A percentile compares a stretch with the other conserved stretches of the same genome.
These are phyloP conservation scores for Columba guinea DNA, from an alignment of 2,797 vertebrate species.

Conservation along the genomic window DNA sequence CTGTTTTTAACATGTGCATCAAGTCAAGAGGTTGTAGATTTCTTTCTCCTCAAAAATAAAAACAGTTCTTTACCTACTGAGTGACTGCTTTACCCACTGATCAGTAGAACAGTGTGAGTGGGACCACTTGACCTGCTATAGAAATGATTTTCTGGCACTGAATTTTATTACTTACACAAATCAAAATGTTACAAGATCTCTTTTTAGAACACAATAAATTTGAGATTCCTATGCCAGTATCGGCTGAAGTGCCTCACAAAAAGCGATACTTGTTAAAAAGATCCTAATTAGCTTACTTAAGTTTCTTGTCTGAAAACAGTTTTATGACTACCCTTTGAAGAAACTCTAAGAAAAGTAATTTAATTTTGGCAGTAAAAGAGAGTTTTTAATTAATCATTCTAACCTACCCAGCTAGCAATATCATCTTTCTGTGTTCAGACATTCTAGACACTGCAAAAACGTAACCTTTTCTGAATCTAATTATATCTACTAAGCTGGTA, in stretches of 20 bases:
- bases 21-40: neutral
- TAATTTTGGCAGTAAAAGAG: neutral
- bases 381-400: neutral
- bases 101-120: neutral
- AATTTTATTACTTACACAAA: neutral
- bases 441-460: neutral
- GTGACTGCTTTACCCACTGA: neutral
- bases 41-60: neutral
- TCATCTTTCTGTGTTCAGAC: neutral
- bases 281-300: neutral
- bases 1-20: neutral
- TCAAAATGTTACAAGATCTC: neutral
- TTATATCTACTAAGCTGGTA: neutral
- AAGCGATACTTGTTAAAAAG: neutral
- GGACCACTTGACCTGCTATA: neutral
- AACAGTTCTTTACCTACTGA: neutral
- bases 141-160: neutral
- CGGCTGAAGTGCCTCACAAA: neutral
- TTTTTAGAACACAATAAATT: neutral
- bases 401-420: neutral
- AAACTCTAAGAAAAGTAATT: neutral
- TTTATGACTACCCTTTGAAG: neutral
- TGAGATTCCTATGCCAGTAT: neutral
- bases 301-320: neutral
- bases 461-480: constrained; percentile 16